Evolutionary conservation across 2,888 invertebrate genomes (phyloP).

Genomic region (Drosophila suboccidentalis): DNA sequence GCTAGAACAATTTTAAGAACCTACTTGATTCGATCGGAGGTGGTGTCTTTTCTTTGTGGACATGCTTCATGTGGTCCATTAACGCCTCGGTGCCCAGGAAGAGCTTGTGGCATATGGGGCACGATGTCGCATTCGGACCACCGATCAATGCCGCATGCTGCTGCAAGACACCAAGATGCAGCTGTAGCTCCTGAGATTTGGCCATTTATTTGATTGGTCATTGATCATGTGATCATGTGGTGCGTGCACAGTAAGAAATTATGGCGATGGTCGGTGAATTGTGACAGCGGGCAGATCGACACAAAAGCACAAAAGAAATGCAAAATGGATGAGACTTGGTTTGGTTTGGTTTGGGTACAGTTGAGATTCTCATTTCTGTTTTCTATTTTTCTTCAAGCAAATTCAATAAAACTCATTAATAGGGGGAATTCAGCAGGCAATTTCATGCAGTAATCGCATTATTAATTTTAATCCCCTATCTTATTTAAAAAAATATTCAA

Average conservation of each 20-base stretch:
- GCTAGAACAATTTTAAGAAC: constrained; percentile 17
- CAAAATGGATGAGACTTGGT: constrained; percentile 1
- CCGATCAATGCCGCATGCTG: constrained; percentile 97
- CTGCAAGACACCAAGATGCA: constrained; percentile 97
- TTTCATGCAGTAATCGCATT: too few relatives aligned
- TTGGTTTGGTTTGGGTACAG: neutral
- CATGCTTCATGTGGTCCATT: constrained; percentile 98
- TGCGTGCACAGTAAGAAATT: constrained; percentile 27
- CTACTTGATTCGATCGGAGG: constrained; percentile 57
- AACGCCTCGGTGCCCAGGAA: constrained; percentile 96
- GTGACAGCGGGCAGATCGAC: constrained; percentile 6
- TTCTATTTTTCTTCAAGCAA: neutral
- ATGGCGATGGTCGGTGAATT: constrained; percentile 19
- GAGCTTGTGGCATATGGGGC: constrained; percentile 97
- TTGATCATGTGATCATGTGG: constrained; percentile 25
- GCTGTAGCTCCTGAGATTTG: constrained; percentile 91
- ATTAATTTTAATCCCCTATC: too few relatives aligned
- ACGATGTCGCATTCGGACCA: constrained; percentile 96
- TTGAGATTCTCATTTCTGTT: neutral
- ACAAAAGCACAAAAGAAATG: constrained; percentile 18
- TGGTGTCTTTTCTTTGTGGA: constrained; percentile 94
- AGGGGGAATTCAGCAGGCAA: neutral
- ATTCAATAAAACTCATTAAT: neutral
- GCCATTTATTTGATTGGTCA: constrained; percentile 14
- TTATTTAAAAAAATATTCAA: too few relatives aligned